Percentiles rank a stretch among this genome's conserved stretches.
These are phyloP conservation scores for Neotragus pygmaeus DNA, from an alignment of 2,113 vertebrate species.

Conservation along the genomic window DNA sequence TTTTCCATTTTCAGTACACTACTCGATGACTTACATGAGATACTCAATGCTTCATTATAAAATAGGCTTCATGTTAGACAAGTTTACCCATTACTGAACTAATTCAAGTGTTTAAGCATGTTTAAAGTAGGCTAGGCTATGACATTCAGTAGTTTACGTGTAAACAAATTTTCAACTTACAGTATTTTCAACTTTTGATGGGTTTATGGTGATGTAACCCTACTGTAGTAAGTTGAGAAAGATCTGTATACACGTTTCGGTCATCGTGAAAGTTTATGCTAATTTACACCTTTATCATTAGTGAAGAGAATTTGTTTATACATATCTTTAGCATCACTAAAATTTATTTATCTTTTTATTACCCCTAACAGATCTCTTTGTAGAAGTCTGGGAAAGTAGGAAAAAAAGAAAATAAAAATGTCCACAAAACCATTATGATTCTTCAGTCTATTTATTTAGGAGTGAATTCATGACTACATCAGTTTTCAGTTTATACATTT, in stretches of 20 bases:
- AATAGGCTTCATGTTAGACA: not conserved
- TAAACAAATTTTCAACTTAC: not conserved
- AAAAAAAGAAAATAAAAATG: not conserved
- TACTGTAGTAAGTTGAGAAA: rapidly evolving
- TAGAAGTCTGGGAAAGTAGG: not conserved
- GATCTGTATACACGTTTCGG: not conserved
- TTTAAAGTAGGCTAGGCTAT: not conserved
- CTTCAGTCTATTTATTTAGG: not conserved
- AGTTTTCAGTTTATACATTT: conserved; percentile 13
- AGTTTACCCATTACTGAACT: not conserved
- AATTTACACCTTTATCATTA: not conserved
- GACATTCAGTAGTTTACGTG: not conserved
- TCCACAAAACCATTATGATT: not conserved
- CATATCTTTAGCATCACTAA: not conserved
- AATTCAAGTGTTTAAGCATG: not conserved
- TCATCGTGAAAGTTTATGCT: not conserved
- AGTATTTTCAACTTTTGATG: not conserved
- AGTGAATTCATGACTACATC: not conserved
- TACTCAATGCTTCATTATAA: not conserved
- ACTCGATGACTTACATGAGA: not conserved
- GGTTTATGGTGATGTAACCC: not conserved
- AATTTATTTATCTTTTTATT: not conserved
- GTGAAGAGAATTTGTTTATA: not conserved
- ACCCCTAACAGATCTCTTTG: not conserved
- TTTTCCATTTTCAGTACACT: not conserved